Percentiles rank a stretch among this genome's conserved stretches.
Conservation (phyloP, 2,888 invertebrate species). For the Caenorhabditis virilis region DNA sequence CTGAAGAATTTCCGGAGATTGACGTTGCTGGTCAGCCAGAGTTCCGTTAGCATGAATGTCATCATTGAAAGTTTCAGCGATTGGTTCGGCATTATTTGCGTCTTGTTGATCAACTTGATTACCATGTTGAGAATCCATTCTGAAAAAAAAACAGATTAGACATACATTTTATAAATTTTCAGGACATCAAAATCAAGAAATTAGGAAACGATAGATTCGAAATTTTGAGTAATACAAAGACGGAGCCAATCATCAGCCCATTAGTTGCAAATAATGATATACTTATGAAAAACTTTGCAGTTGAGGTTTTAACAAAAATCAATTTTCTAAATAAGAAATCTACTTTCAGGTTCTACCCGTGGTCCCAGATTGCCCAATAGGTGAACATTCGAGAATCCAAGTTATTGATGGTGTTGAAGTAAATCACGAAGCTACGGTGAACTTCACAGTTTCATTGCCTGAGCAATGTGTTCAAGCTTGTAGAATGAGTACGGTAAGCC, state of each 20-base stretch:
- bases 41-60: too few relatives aligned
- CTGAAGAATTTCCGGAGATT: too few relatives aligned
- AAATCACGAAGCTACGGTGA: slow-evolving; percentile 23
- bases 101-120: too few relatives aligned
- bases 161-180: slow-evolving; percentile 1
- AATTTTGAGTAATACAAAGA: slow-evolving; percentile 23
- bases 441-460: slow-evolving; percentile 32
- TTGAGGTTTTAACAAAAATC: slow-evolving; percentile 16
- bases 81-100: too few relatives aligned
- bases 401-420: slow-evolving; percentile 64
- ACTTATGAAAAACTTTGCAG: slow-evolving; percentile 16
- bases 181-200: slow-evolving; percentile 30
- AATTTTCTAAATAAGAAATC: neutral
- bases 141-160: neutral
- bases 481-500: slow-evolving; percentile 55
- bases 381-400: slow-evolving; percentile 54
- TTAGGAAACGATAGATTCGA: slow-evolving; percentile 15
- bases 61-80: too few relatives aligned
- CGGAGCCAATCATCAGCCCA: neutral
- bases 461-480: slow-evolving; percentile 62
- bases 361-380: slow-evolving; percentile 54
- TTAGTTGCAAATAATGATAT: too few relatives aligned
- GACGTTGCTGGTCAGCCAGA: too few relatives aligned
- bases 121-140: too few relatives aligned
- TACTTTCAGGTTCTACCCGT: slow-evolving; percentile 41